phyloP scores from a whole-genome alignment of 2,113 vertebrate species.

The Chaenocephalus aceratus region DNA sequence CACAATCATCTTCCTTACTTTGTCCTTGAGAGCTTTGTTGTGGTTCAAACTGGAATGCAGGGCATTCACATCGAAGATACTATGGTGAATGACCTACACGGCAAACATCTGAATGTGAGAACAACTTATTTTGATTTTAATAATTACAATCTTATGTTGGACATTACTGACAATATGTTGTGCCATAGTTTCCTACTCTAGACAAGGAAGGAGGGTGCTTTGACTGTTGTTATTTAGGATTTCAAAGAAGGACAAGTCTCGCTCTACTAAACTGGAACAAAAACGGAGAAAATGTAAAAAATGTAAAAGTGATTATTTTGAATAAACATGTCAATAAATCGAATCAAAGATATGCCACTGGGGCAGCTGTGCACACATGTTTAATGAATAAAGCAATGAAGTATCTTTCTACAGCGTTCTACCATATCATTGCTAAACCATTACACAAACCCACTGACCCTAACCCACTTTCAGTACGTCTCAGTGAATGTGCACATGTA shows the following conservation, averaged over 20 bases:
- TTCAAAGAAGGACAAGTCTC: neutral
- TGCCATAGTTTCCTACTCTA: neutral
- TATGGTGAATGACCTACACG: neutral
- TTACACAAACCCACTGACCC: conserved; percentile 54
- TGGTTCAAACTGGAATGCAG: conserved; percentile 11
- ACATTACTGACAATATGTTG: neutral
- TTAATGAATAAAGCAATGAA: conserved; percentile 24
- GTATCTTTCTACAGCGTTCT: conserved; percentile 2
- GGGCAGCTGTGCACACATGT: conserved; percentile 23
- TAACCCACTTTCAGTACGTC: conserved; percentile 49
- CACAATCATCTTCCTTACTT: conserved; percentile 26
- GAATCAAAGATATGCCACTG: neutral
- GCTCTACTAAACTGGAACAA: neutral
- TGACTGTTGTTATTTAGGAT: neutral
- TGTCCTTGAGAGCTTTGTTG: conserved; percentile 31
- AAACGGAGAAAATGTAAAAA: neutral
- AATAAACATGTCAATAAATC: conserved; percentile 4
- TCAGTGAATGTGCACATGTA: conserved; percentile 54
- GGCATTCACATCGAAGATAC: neutral
- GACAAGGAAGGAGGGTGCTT: neutral
- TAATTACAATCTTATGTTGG: neutral
- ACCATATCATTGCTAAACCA: conserved; percentile 32
- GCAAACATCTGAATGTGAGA: neutral
- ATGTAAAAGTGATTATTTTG: too few relatives aligned
- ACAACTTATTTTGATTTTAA: neutral